Percentiles rank a stretch among this genome's conserved stretches.
Evolutionary conservation across 2,888 invertebrate species (phyloP).

Genomic region (Athalia cordata): DNA sequence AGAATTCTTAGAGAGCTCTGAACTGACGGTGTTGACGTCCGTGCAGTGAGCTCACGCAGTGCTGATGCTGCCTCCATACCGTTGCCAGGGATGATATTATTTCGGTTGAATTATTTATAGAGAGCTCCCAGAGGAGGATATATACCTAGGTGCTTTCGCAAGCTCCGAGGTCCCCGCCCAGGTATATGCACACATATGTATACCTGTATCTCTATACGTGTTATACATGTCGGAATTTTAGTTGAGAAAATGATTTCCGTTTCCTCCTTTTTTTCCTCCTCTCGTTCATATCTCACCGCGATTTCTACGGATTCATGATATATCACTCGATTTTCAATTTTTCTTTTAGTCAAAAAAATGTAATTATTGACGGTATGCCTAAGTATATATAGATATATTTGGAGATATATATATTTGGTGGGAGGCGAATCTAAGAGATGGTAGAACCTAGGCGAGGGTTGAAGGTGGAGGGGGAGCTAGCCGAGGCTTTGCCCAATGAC

Average conservation of each 20-base stretch:
- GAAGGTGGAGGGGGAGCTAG: constrained; percentile 53
- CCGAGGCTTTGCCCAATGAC: constrained; percentile 65
- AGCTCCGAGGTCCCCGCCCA: constrained; percentile 14
- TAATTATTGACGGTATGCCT: no score
- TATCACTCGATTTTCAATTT: no score
- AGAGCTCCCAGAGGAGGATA: constrained; percentile 52
- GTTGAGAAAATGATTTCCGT: no score
- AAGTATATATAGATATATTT: not conserved
- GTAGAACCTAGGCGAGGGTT: constrained; percentile 42
- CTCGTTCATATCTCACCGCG: no score
- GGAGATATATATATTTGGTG: not conserved
- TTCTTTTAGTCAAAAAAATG: no score
- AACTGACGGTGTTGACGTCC: constrained; percentile 39
- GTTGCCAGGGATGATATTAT: constrained; percentile 60
- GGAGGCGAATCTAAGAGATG: constrained; percentile 11
- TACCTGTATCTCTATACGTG: not conserved
- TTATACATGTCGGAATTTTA: no score
- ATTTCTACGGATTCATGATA: no score
- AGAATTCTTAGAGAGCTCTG: not conserved
- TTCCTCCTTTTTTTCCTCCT: no score
- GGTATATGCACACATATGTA: not conserved
- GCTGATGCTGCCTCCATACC: not conserved
- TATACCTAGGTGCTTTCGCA: constrained; percentile 11
- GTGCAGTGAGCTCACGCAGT: constrained; percentile 43
- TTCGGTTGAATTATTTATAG: constrained; percentile 72